Percentiles rank a stretch among this genome's conserved stretches.
phyloP scores from a whole-genome alignment of 1,140 invertebrate genomes.

The Drosophila melanica region DNA sequence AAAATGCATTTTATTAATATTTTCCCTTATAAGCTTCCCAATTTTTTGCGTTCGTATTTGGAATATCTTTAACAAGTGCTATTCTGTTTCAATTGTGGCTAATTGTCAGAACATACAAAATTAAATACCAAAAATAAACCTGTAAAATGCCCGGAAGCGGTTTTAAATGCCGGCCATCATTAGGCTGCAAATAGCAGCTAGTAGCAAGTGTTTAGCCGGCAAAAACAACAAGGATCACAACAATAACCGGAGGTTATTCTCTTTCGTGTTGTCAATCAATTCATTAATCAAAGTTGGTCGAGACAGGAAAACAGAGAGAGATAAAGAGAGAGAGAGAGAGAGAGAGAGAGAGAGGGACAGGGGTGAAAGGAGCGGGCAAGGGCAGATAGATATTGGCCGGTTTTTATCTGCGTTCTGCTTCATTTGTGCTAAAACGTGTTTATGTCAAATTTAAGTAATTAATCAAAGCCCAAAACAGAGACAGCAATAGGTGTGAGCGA shows the following conservation, averaged over 20 bases:
- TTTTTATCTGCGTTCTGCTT: conserved; percentile 72
- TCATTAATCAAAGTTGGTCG: conserved; percentile 59
- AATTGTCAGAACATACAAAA: too few relatives aligned
- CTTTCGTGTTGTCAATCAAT: conserved; percentile 62
- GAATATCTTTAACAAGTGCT: too few relatives aligned
- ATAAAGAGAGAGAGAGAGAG: background rate
- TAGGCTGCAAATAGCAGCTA: conserved; percentile 15
- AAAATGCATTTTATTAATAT: too few relatives aligned
- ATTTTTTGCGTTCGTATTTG: too few relatives aligned
- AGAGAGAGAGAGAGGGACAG: background rate
- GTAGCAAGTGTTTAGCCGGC: conserved; percentile 59
- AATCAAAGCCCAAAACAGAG: conserved; percentile 62
- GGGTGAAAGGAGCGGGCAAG: too few relatives aligned
- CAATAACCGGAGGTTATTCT: conserved; percentile 40
- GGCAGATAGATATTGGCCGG: too few relatives aligned
- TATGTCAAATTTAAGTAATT: conserved; percentile 71
- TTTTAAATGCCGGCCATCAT: background rate
- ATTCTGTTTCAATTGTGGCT: too few relatives aligned
- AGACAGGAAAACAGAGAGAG: conserved; percentile 4
- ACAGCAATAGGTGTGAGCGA: conserved; percentile 1
- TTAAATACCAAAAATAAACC: background rate
- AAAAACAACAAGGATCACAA: conserved; percentile 28
- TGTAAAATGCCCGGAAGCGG: conserved; percentile 33
- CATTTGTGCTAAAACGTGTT: conserved; percentile 75
- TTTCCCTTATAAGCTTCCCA: too few relatives aligned